Evolutionary conservation across 2,113 vertebrate genomes (phyloP).

Genomic region (Phyllostomus hastatus): DNA sequence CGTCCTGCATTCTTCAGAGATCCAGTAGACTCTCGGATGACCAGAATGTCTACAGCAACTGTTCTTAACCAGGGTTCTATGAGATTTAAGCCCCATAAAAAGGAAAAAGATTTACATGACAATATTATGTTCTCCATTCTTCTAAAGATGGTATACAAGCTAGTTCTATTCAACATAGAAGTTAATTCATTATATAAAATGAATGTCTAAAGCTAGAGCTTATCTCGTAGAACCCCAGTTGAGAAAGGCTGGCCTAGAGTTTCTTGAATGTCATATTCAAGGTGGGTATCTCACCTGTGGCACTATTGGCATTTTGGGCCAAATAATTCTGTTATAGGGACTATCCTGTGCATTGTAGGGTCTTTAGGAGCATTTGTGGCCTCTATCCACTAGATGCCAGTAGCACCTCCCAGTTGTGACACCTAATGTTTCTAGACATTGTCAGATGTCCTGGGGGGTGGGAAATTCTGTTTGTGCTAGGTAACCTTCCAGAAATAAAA

Average conservation of each 20-base stretch:
- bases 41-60: background rate
- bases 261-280: slow-evolving; percentile 40
- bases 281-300: background rate
- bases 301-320: background rate
- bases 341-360: background rate
- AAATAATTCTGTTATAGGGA: background rate
- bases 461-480: background rate
- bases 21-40: background rate
- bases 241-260: background rate
- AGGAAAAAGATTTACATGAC: background rate
- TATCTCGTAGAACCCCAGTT: background rate
- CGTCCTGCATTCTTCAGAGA: background rate
- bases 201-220: background rate
- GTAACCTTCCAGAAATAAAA: slow-evolving; percentile 17
- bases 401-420: background rate
- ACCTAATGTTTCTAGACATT: background rate
- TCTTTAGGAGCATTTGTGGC: background rate
- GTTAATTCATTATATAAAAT: background rate
- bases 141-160: background rate
- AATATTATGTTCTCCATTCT: background rate
- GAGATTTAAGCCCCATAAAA: slow-evolving; percentile 5
- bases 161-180: background rate
- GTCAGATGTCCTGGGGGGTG: background rate
- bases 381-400: background rate
- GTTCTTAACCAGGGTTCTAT: background rate